phyloP scores from a whole-genome alignment of 2,888 invertebrate genomes.

The Sipha maydis region DNA sequence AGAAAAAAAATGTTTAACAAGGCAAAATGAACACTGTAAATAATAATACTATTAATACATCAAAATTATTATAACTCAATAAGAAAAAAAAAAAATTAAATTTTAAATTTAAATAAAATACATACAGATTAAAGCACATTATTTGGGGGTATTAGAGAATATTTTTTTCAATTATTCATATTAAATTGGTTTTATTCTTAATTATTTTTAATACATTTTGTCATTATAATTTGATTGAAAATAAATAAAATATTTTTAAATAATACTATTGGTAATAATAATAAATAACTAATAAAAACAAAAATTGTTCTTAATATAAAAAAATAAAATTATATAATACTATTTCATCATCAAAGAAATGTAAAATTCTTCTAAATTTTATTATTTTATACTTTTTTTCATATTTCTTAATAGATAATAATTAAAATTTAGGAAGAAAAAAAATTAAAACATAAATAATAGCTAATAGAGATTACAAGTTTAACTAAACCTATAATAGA shows the following conservation, averaged over 20 bases:
- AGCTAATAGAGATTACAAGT: neutral
- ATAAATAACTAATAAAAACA: neutral
- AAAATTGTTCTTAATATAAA: neutral
- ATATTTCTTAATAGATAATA: neutral
- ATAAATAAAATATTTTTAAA: constrained; percentile 4
- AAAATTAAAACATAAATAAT: constrained; percentile 19
- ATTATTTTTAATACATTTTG: neutral
- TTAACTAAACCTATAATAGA: neutral
- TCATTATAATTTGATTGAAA: constrained; percentile 43
- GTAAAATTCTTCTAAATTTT: neutral
- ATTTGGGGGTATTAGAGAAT: neutral
- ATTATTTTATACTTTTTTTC: neutral
- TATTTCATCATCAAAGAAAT: neutral
- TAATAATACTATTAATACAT: neutral
- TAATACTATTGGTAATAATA: neutral
- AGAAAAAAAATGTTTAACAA: neutral
- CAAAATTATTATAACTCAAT: neutral
- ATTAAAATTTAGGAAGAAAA: neutral
- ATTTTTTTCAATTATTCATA: neutral
- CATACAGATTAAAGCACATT: neutral
- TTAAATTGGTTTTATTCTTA: neutral
- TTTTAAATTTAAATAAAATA: neutral
- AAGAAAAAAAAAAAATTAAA: too few species aligned
- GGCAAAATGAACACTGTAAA: neutral
- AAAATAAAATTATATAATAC: neutral